Evolutionary conservation across 64 coral and sea anemone species (phyloP).

Genomic region (Orbicella faveolata): DNA sequence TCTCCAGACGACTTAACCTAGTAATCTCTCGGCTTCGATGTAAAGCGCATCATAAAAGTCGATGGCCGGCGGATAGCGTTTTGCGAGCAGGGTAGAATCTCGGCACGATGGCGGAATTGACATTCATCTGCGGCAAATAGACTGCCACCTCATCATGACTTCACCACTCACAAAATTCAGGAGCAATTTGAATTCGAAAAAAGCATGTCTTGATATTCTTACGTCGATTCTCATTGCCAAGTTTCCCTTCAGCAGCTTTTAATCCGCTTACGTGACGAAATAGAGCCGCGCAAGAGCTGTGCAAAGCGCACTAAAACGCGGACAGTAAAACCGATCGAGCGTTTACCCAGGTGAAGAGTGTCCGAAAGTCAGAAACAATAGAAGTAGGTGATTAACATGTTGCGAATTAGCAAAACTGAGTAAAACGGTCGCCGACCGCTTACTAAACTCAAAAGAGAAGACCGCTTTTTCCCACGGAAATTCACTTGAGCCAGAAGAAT

Average conservation of each 20-base stretch:
- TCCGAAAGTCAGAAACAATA: not conserved
- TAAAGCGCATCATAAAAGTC: not conserved
- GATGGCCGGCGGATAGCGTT: not conserved
- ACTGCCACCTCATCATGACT: slow-evolving; percentile 28
- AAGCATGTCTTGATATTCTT: slow-evolving; percentile 15
- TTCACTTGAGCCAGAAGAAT: not conserved
- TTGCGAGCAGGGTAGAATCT: too few species aligned
- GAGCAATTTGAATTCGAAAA: slow-evolving; percentile 2
- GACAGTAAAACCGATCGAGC: not conserved
- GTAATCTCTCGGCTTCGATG: not conserved
- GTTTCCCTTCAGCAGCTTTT: not conserved
- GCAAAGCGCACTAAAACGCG: not conserved
- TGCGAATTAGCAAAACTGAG: slow-evolving; percentile 14
- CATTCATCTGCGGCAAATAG: slow-evolving; percentile 6
- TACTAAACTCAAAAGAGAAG: not conserved
- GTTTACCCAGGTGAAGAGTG: not conserved
- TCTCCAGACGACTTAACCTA: slow-evolving; percentile 2
- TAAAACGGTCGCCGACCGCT: not conserved
- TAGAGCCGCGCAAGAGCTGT: not conserved
- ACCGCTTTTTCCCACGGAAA: slow-evolving; percentile 18
- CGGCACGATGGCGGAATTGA: not conserved
- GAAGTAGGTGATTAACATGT: slow-evolving; percentile 2
- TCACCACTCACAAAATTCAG: not conserved
- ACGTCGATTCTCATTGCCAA: slow-evolving; percentile 7
- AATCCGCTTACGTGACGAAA: slow-evolving; percentile 43